phyloP scores from a whole-genome alignment of 2,888 invertebrate species.

The Bugula neritina region DNA sequence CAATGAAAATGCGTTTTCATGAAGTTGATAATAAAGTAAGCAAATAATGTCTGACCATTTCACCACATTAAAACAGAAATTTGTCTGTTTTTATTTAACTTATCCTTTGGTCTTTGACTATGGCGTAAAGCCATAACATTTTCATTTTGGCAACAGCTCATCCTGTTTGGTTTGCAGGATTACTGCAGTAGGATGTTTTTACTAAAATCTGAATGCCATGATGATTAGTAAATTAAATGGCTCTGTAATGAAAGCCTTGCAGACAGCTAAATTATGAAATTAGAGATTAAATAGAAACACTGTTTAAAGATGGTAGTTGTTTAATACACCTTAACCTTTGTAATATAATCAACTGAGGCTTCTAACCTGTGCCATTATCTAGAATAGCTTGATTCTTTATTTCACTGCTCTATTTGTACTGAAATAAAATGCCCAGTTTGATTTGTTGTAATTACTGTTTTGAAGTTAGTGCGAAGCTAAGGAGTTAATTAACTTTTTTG shows the following conservation, averaged over 20 bases:
- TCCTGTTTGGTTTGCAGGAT: background rate
- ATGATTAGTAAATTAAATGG: background rate
- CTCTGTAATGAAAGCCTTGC: background rate
- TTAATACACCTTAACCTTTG: slow-evolving; percentile 17
- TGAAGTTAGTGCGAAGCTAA: slow-evolving; percentile 27
- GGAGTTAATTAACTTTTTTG: slow-evolving; percentile 27
- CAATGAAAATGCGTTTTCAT: background rate
- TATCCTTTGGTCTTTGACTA: background rate
- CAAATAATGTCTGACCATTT: background rate
- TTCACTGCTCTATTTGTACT: background rate
- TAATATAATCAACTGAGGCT: background rate
- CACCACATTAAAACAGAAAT: background rate
- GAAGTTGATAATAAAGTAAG: background rate
- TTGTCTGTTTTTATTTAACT: background rate
- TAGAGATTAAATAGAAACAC: slow-evolving; percentile 8
- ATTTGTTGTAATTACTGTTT: slow-evolving; percentile 27
- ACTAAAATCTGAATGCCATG: background rate
- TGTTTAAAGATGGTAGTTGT: background rate
- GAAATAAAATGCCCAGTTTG: slow-evolving; percentile 25
- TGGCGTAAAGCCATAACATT: background rate
- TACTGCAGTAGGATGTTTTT: slow-evolving; percentile 14
- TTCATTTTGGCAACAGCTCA: background rate
- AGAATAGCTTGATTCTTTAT: background rate
- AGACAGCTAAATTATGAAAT: slow-evolving; percentile 10
- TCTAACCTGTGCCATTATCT: background rate